Conservation (phyloP, 2,888 invertebrate genomes). For the Pocota personata region DNA sequence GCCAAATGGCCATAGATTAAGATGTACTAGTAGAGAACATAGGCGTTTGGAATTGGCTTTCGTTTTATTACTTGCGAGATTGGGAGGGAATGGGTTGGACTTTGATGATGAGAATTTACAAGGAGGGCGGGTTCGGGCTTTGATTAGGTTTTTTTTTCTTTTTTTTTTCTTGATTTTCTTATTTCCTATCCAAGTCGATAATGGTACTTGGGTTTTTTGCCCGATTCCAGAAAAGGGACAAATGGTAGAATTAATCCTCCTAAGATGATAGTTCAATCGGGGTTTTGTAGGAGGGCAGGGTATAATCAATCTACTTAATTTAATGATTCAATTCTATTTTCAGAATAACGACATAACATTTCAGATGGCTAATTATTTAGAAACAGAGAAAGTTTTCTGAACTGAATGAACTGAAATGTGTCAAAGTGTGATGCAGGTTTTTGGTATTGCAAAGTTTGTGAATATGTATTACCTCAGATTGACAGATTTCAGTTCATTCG, state of each 20-base stretch:
- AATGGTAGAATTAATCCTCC: constrained; percentile 40
- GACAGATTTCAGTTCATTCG: background rate
- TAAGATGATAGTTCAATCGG: constrained; percentile 16
- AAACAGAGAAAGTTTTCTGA: background rate
- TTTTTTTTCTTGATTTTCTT: background rate
- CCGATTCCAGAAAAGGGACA: background rate
- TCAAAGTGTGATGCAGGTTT: background rate
- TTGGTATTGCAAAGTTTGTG: constrained; percentile 2
- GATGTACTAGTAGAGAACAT: constrained; percentile 57
- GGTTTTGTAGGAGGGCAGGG: background rate
- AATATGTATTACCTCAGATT: constrained; percentile 7
- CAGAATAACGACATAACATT: background rate
- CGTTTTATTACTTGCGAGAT: constrained; percentile 70
- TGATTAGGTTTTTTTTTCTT: constrained; percentile 37
- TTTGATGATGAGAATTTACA: constrained; percentile 61
- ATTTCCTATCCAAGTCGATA: constrained; percentile 35
- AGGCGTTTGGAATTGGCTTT: constrained; percentile 73
- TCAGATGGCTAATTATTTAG: constrained; percentile 15
- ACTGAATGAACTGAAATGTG: constrained; percentile 10
- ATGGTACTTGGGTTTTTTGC: constrained; percentile 31
- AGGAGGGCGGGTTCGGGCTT: constrained; percentile 46
- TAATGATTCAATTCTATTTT: constrained; percentile 45
- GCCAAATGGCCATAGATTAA: constrained; percentile 73
- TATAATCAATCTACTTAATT: constrained; percentile 58
- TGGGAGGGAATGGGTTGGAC: constrained; percentile 54